A percentile compares a stretch with the other conserved stretches of the same genome.
phyloP scores from a whole-genome alignment of 2,797 vertebrate genomes.

The Argya squamiceps region DNA sequence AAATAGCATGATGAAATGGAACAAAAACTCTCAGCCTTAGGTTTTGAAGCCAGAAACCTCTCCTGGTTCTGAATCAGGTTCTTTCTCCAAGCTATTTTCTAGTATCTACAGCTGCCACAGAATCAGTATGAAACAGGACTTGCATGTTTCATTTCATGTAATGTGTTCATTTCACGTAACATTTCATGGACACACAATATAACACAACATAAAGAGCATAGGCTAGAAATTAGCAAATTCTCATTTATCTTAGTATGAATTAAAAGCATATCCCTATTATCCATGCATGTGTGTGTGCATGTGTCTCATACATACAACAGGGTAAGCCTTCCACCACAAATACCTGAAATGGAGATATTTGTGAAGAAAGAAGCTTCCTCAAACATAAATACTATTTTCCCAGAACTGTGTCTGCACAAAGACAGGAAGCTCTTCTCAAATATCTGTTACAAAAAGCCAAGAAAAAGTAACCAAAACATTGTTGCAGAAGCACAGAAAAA shows the following conservation, averaged over 20 bases:
- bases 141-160: background rate
- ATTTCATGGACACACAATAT: background rate
- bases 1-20: background rate
- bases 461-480: background rate
- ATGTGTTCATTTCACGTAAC: background rate
- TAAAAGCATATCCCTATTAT: background rate
- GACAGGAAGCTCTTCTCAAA: background rate
- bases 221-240: background rate
- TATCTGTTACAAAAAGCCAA: background rate
- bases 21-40: background rate
- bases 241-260: background rate
- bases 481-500: background rate
- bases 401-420: background rate
- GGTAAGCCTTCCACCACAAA: background rate
- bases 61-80: background rate
- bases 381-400: background rate
- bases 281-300: too few relatives aligned
- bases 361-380: background rate
- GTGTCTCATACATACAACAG: background rate
- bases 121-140: background rate
- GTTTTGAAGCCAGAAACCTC: background rate
- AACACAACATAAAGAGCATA: background rate
- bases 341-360: background rate
- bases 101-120: background rate
- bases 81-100: background rate